Percentiles rank a stretch among this genome's conserved stretches.
These are phyloP conservation scores for Paralichthys olivaceus DNA, from an alignment of 2,113 vertebrate species.

Conservation along the genomic window DNA sequence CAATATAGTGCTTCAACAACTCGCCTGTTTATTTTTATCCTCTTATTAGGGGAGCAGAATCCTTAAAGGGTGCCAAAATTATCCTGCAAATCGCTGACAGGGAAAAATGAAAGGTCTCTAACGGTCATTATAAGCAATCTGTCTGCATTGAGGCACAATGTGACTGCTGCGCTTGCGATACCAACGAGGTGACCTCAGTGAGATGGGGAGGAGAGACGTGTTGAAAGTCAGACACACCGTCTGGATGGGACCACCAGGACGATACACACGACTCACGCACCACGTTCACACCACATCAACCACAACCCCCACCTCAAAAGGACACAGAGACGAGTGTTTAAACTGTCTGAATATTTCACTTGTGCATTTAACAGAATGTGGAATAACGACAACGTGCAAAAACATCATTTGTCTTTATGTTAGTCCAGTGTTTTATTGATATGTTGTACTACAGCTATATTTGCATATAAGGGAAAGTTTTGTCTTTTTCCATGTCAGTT, in stretches of 20 bases:
- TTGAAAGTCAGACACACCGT: conserved; percentile 80
- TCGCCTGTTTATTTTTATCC: conserved; percentile 87
- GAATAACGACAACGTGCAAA: neutral
- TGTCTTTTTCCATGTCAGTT: neutral
- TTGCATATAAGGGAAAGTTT: neutral
- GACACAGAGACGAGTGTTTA: neutral
- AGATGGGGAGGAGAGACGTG: conserved; percentile 67
- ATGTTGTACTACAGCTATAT: neutral
- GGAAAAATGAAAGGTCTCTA: conserved; percentile 87
- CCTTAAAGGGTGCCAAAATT: conserved; percentile 87
- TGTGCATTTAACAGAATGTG: neutral
- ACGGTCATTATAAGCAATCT: conserved; percentile 87
- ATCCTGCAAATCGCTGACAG: conserved; percentile 85
- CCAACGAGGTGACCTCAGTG: conserved; percentile 82
- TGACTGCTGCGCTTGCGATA: conserved; percentile 87
- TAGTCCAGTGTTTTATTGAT: neutral
- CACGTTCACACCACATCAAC: conserved; percentile 27
- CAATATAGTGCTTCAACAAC: conserved; percentile 84
- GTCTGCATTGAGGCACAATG: conserved; percentile 83
- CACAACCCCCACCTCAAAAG: conserved; percentile 1
- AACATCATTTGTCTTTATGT: neutral
- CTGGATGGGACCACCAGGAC: conserved; percentile 75
- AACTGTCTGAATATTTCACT: neutral
- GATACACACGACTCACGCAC: conserved; percentile 11
- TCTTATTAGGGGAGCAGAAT: conserved; percentile 82